phyloP scores from a whole-genome alignment of 2,797 vertebrate species.

The Platyrinchus mystaceus region DNA sequence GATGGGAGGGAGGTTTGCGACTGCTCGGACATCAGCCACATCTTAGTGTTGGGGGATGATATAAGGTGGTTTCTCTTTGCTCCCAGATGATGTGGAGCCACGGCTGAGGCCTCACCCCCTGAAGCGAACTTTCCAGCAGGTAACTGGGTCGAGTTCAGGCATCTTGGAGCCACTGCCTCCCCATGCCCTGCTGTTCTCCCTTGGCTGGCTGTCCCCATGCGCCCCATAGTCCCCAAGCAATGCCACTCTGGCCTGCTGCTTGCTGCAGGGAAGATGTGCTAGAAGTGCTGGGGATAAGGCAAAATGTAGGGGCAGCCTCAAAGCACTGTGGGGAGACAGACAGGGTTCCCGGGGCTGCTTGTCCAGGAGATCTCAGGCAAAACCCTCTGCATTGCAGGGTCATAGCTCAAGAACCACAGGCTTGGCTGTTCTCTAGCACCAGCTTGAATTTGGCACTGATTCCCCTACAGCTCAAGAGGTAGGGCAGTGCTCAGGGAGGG shows the following conservation, averaged over 20 bases:
- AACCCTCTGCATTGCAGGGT: conserved; percentile 16
- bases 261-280: background rate
- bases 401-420: background rate
- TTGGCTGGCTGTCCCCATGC: background rate
- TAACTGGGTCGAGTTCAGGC: conserved; percentile 25
- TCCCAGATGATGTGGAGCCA: conserved; percentile 74
- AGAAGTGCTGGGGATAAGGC: background rate
- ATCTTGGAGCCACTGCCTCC: background rate
- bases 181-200: rapidly evolving
- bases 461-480: background rate
- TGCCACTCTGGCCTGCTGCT: background rate
- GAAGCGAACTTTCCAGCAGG: conserved; percentile 72
- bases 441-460: background rate
- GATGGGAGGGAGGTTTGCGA: background rate
- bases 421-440: conserved; percentile 19
- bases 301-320: background rate
- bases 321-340: background rate
- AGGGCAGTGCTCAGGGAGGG: background rate
- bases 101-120: conserved; percentile 52
- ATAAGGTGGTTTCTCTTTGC: background rate
- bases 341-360: background rate
- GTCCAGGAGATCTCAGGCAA: background rate
- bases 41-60: background rate
- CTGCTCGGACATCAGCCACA: rapidly evolving
- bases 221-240: background rate